Conservation (phyloP, 2,113 vertebrate genomes). For the Oryzias melastigma region DNA sequence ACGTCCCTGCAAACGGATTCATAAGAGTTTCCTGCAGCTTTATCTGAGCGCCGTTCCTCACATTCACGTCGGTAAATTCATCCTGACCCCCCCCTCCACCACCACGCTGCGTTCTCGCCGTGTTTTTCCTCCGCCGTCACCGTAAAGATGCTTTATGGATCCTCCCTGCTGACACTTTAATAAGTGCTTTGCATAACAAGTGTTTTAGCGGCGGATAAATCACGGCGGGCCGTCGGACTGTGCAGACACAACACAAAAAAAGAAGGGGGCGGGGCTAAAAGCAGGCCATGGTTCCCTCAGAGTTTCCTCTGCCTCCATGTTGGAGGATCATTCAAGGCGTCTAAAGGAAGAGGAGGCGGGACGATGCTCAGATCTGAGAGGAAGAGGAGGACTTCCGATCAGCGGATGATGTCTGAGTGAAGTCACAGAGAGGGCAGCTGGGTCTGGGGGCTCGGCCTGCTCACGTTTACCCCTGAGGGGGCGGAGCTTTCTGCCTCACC, state of each 20-base stretch:
- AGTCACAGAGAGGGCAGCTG: conserved; percentile 42
- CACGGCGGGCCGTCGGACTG: conserved; percentile 20
- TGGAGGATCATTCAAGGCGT: conserved; percentile 10
- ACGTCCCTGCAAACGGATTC: conserved; percentile 54
- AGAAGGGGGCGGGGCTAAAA: neutral
- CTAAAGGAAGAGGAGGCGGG: conserved; percentile 3
- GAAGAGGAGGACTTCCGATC: conserved; percentile 56
- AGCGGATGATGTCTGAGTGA: conserved; percentile 45
- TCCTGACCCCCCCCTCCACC: conserved; percentile 64
- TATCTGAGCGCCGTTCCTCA: conserved; percentile 59
- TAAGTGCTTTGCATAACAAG: conserved; percentile 73
- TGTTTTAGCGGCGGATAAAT: conserved; percentile 73
- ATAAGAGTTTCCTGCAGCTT: conserved; percentile 63
- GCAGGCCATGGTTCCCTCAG: neutral
- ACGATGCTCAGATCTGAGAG: conserved; percentile 30
- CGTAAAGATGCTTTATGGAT: conserved; percentile 78
- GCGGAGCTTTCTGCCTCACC: no score
- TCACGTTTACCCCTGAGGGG: no score
- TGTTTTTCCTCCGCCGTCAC: conserved; percentile 70
- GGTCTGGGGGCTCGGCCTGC: conserved; percentile 1
- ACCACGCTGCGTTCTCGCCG: conserved; percentile 39
- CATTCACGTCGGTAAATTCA: conserved; percentile 72
- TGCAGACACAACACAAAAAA: conserved; percentile 37
- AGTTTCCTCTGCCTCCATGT: no score
- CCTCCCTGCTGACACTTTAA: conserved; percentile 63